These are phyloP conservation scores for Endotricha flammealis DNA, from an alignment of 2,888 invertebrate species.

Conservation along the genomic window DNA sequence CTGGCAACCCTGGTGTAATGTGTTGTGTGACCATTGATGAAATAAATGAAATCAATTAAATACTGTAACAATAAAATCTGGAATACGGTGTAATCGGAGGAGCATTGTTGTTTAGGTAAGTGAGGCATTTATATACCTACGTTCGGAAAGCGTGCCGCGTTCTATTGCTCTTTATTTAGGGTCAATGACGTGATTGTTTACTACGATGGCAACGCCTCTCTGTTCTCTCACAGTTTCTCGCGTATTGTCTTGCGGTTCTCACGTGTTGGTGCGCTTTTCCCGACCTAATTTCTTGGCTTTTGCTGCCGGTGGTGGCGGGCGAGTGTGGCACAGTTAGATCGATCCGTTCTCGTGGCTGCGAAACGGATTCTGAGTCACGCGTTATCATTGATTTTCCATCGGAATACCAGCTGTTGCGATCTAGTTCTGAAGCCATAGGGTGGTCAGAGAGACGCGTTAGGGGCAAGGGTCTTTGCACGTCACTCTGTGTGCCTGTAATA, in stretches of 20 bases:
- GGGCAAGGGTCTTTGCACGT: too few relatives aligned
- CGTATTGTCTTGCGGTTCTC: slow-evolving; percentile 67
- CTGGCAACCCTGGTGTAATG: too few relatives aligned
- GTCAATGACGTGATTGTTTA: slow-evolving; percentile 77
- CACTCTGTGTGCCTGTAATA: too few relatives aligned
- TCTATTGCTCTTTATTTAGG: slow-evolving; percentile 38
- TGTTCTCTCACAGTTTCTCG: slow-evolving; percentile 72
- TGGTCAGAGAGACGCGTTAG: too few relatives aligned
- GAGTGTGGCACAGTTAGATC: slow-evolving; percentile 33
- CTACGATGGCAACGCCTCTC: slow-evolving; percentile 77
- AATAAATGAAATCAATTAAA: slow-evolving; percentile 45
- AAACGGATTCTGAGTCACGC: slow-evolving; percentile 39
- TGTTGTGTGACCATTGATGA: slow-evolving; percentile 37
- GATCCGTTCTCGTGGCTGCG: slow-evolving; percentile 28
- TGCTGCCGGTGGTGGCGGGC: slow-evolving; percentile 25
- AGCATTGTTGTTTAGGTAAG: slow-evolving; percentile 38
- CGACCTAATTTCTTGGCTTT: slow-evolving; percentile 34
- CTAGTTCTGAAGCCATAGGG: too few relatives aligned
- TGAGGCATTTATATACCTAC: slow-evolving; percentile 22
- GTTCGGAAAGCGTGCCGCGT: slow-evolving; percentile 32
- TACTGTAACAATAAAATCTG: slow-evolving; percentile 27
- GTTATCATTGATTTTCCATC: slow-evolving; percentile 40
- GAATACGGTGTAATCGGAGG: slow-evolving; percentile 22
- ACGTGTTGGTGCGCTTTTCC: slow-evolving; percentile 53
- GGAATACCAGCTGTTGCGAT: slow-evolving; percentile 15